Percentiles rank a stretch among this genome's conserved stretches.
These are phyloP conservation scores for Trichomalopsis sarcophagae DNA, from an alignment of 1,140 invertebrate species.

Conservation along the genomic window DNA sequence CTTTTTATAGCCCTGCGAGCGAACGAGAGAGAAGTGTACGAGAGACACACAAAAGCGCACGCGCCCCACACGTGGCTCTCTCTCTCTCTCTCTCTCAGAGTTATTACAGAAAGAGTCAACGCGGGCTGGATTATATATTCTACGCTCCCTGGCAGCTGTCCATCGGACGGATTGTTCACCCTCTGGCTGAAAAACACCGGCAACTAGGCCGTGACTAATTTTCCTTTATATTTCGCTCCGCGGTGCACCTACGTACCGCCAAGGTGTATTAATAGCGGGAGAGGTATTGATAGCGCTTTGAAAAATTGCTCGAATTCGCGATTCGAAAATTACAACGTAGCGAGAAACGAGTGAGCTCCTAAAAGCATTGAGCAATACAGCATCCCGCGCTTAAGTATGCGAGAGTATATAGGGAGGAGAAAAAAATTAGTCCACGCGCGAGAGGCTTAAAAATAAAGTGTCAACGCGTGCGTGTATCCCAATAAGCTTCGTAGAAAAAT, in stretches of 20 bases:
- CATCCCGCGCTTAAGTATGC: too few relatives aligned
- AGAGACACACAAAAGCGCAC: neutral
- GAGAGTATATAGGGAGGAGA: neutral
- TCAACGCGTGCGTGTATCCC: neutral
- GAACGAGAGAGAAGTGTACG: neutral
- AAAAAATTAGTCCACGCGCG: neutral
- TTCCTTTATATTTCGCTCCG: neutral
- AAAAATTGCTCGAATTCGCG: too few relatives aligned
- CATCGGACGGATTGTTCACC: neutral
- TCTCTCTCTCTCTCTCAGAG: neutral
- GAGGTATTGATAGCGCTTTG: too few relatives aligned
- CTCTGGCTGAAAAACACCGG: neutral
- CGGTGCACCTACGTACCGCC: too few relatives aligned
- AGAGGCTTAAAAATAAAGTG: neutral
- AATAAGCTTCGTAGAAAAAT: conserved; percentile 4
- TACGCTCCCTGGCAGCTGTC: neutral
- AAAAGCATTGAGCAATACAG: neutral
- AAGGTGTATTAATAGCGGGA: too few relatives aligned
- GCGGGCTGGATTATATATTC: neutral
- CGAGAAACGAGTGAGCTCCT: neutral
- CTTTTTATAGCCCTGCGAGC: conserved; percentile 62
- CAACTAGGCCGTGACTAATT: conserved; percentile 3
- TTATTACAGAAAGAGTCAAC: neutral
- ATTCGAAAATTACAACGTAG: too few relatives aligned
- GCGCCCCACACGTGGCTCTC: conserved; percentile 4